Evolutionary conservation across 2,888 invertebrate genomes (phyloP), one percentile per base, ranked within the genome.

Genomic region (Cepaea hortensis): DNA sequence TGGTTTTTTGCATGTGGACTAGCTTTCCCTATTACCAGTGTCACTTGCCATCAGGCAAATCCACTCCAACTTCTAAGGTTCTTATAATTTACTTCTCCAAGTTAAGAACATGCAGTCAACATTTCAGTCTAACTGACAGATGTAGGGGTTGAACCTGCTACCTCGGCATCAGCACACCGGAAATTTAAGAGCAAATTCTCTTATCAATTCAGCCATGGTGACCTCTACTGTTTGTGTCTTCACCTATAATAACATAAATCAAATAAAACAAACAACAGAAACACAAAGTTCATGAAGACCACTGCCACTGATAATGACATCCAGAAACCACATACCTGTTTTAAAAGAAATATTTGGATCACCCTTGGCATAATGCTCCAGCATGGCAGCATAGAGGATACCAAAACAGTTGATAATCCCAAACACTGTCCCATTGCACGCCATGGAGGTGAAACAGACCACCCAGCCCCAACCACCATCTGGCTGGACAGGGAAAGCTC

Each of bases 381-480:
- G 11, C 96, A 95, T 91, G 61, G 90, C 90, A 11, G 91, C 91
- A 93, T 97, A 97, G 89, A 98, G 96, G 61, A 97, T 96, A 90
- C 98, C 97, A 93, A 97, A 98, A 0, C 97, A 97, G 95, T 98
- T 98, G 92, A 98, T 97, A 77, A 97, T 96, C 80, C 98, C 97
- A 94, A 98, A 98, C 84, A 98, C 95, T 83, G 98, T 96, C 9
- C 98, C 98, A 94, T 98, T 98, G 92, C 97, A 97, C 87, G 97
- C 95, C 94, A 98, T 97, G 87, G 98, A 97, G 76, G 96, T 97
- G 75, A 97, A 73, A 96, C 98, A 96, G 23, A 98, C 96, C 88
- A 96, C 95, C 96, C 97, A 97, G 0, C 97, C 98, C 91, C 97
- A 96, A 20, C 97, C 97, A 18, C 97, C 97, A 94, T 98, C 93